Percentiles rank a stretch among this genome's conserved stretches.
Conservation (phyloP, 2,888 invertebrate species). For the Syrphus vitripennis region DNA sequence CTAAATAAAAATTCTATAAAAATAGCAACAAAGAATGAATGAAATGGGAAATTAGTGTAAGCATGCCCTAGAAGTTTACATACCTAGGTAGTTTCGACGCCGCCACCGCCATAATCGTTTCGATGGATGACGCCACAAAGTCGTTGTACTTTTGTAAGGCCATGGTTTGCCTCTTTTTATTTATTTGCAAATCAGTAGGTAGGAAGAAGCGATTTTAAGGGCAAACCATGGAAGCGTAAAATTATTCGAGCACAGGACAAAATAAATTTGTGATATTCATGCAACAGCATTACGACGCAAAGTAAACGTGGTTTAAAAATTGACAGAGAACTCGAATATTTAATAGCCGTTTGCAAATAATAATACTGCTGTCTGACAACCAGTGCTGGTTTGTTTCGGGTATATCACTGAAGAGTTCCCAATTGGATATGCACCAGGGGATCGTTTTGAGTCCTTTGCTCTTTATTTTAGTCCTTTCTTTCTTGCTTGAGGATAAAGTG, state of each 20-base stretch:
- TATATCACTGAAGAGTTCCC: too few species aligned
- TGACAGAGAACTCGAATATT: too few species aligned
- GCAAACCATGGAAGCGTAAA: background rate
- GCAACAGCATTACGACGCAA: too few species aligned
- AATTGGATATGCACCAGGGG: too few species aligned
- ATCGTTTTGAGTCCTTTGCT: too few species aligned
- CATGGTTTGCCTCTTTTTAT: constrained; percentile 28
- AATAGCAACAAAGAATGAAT: constrained; percentile 58
- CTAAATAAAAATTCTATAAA: constrained; percentile 14
- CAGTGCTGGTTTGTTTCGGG: too few species aligned
- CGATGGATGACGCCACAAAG: background rate
- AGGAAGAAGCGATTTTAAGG: background rate
- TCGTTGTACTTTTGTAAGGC: constrained; percentile 52
- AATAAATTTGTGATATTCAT: too few species aligned
- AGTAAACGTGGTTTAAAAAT: too few species aligned
- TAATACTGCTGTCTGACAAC: too few species aligned
- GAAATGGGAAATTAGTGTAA: constrained; percentile 56
- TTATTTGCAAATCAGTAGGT: constrained; percentile 15
- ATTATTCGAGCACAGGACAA: background rate
- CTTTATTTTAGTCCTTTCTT: too few species aligned
- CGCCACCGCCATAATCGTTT: background rate
- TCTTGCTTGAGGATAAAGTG: too few species aligned
- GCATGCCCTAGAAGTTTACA: constrained; percentile 57
- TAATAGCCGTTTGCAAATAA: too few species aligned
- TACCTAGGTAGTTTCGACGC: background rate